A percentile compares a stretch with the other conserved stretches of the same genome.
phyloP scores from a whole-genome alignment of 2,888 invertebrate species.

The Congeria kusceri region DNA sequence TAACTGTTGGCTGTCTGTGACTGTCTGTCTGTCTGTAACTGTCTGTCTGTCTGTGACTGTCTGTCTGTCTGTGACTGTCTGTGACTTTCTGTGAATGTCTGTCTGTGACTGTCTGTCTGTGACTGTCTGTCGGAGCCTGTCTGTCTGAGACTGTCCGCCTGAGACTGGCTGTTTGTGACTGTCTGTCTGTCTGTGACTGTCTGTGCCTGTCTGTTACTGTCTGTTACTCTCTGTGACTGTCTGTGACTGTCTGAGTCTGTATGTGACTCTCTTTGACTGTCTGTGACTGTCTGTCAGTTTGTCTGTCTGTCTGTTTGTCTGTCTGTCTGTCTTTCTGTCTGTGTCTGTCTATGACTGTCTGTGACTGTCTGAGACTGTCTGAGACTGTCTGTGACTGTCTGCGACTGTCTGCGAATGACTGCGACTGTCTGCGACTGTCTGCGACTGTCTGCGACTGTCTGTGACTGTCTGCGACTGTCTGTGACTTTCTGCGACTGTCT shows the following conservation, averaged over 20 bases:
- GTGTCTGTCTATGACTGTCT: neutral
- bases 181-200: neutral
- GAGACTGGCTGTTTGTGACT: neutral
- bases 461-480: no score
- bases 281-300: neutral
- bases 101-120: constrained; percentile 3
- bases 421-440: no score
- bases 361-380: neutral
- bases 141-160: constrained; percentile 1
- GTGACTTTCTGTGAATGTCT: no score
- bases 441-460: no score
- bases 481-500: no score
- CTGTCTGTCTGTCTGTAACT: constrained; percentile 20
- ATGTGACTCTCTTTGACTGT: neutral
- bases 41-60: no score
- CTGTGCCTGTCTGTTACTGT: neutral
- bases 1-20: neutral
- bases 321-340: neutral
- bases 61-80: constrained; percentile 3
- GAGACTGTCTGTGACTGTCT: constrained; percentile 1
- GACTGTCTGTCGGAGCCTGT: neutral
- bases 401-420: neutral
- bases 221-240: neutral
- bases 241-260: neutral
- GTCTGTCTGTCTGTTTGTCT: constrained; percentile 8